Evolutionary conservation across 1,140 invertebrate species (phyloP).

Genomic region (Melanaphis sacchari): DNA sequence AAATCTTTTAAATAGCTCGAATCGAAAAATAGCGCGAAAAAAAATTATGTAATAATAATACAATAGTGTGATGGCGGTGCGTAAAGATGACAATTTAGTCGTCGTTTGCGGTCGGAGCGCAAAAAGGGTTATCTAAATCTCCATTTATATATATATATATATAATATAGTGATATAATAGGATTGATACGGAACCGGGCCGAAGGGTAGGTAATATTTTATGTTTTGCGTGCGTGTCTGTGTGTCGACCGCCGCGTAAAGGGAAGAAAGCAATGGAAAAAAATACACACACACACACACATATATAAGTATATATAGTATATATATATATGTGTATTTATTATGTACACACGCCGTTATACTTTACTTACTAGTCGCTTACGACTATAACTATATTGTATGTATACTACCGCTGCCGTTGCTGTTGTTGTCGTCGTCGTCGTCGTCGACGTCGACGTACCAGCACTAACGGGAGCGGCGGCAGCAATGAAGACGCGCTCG

Average conservation of each 20-base stretch:
- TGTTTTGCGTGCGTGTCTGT: slow-evolving; percentile 14
- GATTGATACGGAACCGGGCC: slow-evolving; percentile 31
- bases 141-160: not conserved
- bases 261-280: not conserved
- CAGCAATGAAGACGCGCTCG: not conserved
- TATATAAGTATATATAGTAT: too few relatives aligned
- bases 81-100: not conserved
- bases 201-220: slow-evolving; percentile 54
- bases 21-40: too few relatives aligned
- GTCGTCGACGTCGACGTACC: not conserved
- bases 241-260: not conserved
- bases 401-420: not conserved
- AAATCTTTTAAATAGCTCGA: too few relatives aligned
- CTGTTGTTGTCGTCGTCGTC: not conserved
- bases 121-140: slow-evolving; percentile 39
- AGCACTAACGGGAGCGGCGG: not conserved
- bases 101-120: not conserved
- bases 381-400: not conserved
- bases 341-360: not conserved
- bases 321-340: too few relatives aligned
- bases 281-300: not conserved
- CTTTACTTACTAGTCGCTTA: not conserved
- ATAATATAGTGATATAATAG: not conserved
- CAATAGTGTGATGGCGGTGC: too few relatives aligned
- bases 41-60: too few relatives aligned